phyloP scores from a whole-genome alignment of 2,888 invertebrate species.

The Saturnia japonica region DNA sequence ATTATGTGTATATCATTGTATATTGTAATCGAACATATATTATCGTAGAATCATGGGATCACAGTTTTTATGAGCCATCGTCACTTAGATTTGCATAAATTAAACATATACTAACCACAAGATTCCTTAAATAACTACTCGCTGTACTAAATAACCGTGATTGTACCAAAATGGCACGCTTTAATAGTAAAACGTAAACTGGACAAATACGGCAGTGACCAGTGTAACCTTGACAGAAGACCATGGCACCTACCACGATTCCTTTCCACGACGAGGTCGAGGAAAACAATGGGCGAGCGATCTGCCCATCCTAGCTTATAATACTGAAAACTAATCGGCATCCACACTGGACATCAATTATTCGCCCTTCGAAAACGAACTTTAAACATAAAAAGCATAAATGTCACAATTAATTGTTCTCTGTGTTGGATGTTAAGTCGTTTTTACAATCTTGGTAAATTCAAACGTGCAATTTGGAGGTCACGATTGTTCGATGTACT shows the following conservation, averaged over 20 bases:
- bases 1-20: too few species aligned
- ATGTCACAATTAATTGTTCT: slow-evolving; percentile 27
- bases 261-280: slow-evolving; percentile 74
- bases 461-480: slow-evolving; percentile 80
- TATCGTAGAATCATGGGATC: too few species aligned
- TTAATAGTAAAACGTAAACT: slow-evolving; percentile 22
- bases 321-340: slow-evolving; percentile 61
- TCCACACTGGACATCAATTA: slow-evolving; percentile 44
- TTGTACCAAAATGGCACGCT: not conserved
- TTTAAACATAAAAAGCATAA: slow-evolving; percentile 1
- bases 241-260: slow-evolving; percentile 63
- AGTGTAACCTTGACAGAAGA: slow-evolving; percentile 71
- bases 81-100: not conserved
- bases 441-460: slow-evolving; percentile 45
- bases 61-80: not conserved
- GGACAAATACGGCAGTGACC: slow-evolving; percentile 41
- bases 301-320: slow-evolving; percentile 68
- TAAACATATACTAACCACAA: not conserved
- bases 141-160: not conserved
- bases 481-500: slow-evolving; percentile 63
- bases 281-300: slow-evolving; percentile 61
- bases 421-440: slow-evolving; percentile 36
- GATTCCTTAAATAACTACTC: not conserved
- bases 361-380: slow-evolving; percentile 29
- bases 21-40: too few species aligned